Evolutionary conservation across 1,140 invertebrate genomes (phyloP), one percentile per base, ranked within the genome.

Genomic region (Tetramorium parvispinum): DNA sequence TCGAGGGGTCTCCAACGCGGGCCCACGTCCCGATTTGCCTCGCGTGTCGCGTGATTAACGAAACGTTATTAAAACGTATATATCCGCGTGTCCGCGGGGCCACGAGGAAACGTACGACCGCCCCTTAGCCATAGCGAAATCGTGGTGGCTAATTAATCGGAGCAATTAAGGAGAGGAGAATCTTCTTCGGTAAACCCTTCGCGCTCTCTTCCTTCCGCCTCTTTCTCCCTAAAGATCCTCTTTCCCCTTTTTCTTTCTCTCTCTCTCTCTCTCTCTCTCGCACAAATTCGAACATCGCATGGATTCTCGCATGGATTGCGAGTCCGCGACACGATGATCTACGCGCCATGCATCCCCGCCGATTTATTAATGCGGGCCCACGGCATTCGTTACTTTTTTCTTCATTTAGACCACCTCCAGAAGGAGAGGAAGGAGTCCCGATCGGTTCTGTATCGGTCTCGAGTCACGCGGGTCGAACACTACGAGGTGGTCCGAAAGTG

Each of bases 111-210:
- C 87, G 92, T 92, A 93, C 91, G 92, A 57, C 51, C 86, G 75
- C 91, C 92, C 92, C 91, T 94, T 93, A 93, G 77, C 88, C 43
- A 83, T 90, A 89, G 90, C 91, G 66, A 93, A 93, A 93, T 90
- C 88, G 90, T 91, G 86, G 87, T 91, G 91, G 90, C 91, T 93
- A 93, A 93, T 93, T 93, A 93, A 93, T 93, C 92, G 92, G 92
- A 87, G 92, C 93, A 93, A 93, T 93, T 93, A 93, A 93, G 90
- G 85, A 75, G 77, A 88, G 79, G 63, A 85, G 83, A 85, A 66
- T 75, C 79, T 40, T 24, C 55, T 53, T 75, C 40, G 53, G 40
- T 83, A 49, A 75, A 59, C 66, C 53, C n/a, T 49, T 83, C 79
- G 65, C 59, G 78, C 66, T 24, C n/a, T 49, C 24, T 55, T 43